These are phyloP conservation scores for Ictidomys tridecemlineatus DNA, from an alignment of 2,113 vertebrate species.

Conservation along the genomic window DNA sequence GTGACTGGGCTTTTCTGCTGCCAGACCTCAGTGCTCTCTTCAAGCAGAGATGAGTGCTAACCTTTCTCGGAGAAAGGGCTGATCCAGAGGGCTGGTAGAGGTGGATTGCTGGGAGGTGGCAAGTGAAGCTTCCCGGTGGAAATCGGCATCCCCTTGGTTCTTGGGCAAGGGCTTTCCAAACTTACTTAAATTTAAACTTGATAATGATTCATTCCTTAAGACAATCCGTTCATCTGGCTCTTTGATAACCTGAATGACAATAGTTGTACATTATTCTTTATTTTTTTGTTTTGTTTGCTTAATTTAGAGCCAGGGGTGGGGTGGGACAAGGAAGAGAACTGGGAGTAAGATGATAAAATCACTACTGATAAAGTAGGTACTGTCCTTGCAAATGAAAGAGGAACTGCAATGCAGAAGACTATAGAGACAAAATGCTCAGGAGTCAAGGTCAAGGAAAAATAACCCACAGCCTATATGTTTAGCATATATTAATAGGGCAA, in stretches of 20 bases:
- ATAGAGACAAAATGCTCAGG: slow-evolving; percentile 24
- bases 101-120: background rate
- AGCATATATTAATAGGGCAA: background rate
- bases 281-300: slow-evolving; percentile 28
- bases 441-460: background rate
- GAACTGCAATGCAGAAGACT: background rate
- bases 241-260: slow-evolving; percentile 79
- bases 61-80: slow-evolving; percentile 71
- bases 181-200: slow-evolving; percentile 61
- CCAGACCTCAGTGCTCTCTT: background rate
- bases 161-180: background rate
- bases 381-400: background rate
- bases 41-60: slow-evolving; percentile 25
- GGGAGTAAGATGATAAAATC: background rate
- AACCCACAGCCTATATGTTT: background rate
- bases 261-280: background rate
- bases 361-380: no score
- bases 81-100: slow-evolving; percentile 63
- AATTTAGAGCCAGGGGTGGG: background rate
- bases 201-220: slow-evolving; percentile 61
- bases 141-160: background rate
- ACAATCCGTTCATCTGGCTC: slow-evolving; percentile 76
- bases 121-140: slow-evolving; percentile 41
- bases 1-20: background rate
- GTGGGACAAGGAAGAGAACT: slow-evolving; percentile 6